Conservation (phyloP, 2,888 invertebrate species). For the Spodoptera littoralis region DNA sequence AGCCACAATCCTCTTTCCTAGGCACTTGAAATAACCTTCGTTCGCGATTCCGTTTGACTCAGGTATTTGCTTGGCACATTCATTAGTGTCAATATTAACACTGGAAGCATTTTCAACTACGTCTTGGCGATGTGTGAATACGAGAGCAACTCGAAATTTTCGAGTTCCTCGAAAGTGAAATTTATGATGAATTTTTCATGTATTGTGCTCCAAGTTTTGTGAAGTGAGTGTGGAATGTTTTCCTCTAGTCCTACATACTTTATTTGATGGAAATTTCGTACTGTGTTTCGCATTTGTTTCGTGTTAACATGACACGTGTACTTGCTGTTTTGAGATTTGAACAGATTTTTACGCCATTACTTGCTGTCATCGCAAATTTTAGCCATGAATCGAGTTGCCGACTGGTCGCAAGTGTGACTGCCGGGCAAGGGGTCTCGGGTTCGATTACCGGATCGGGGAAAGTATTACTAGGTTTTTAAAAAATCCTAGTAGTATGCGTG, state of each 20-base stretch:
- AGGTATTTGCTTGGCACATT: conserved; percentile 63
- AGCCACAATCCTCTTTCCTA: conserved; percentile 38
- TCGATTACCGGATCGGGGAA: too few species aligned
- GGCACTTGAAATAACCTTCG: conserved; percentile 56
- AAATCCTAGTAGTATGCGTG: too few species aligned
- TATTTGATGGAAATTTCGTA: conserved; percentile 26
- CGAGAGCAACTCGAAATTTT: conserved; percentile 22
- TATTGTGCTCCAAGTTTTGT: conserved; percentile 22
- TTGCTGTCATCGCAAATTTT: not conserved
- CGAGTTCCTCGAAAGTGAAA: conserved; percentile 33
- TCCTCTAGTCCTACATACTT: conserved; percentile 32
- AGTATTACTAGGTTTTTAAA: too few species aligned
- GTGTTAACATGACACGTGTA: conserved; percentile 9
- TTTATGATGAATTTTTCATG: conserved; percentile 52
- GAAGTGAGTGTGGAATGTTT: conserved; percentile 27
- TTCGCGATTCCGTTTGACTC: conserved; percentile 56
- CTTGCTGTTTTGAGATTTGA: conserved; percentile 21
- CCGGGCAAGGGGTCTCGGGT: too few species aligned
- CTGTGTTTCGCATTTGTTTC: conserved; percentile 27
- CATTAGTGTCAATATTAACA: conserved; percentile 69
- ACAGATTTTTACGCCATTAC: conserved; percentile 23
- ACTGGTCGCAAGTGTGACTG: too few species aligned
- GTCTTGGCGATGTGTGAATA: conserved; percentile 48
- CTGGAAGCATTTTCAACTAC: conserved; percentile 51
- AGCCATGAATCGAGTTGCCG: too few species aligned